Percentiles rank a stretch among this genome's conserved stretches.
Evolutionary conservation across 2,113 vertebrate genomes (phyloP).

Genomic region (Cacatua alba): DNA sequence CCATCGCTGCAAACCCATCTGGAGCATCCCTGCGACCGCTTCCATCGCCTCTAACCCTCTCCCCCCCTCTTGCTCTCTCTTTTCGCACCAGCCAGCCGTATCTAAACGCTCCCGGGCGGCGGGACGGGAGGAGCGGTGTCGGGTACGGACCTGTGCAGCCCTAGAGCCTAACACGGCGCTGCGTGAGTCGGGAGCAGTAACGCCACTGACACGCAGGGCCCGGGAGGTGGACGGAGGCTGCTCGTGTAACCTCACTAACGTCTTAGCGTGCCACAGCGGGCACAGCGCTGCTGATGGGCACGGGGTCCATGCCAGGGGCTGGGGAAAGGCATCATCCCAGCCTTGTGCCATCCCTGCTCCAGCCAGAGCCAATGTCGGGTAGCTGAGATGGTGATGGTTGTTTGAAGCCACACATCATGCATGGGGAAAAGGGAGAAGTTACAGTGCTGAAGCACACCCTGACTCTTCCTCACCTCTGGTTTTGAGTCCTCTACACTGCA

Average conservation of each 20-base stretch:
- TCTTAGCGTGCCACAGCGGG: not conserved
- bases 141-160: conserved; percentile 47
- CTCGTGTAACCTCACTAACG: not conserved
- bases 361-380: not conserved
- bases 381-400: accelerated
- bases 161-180: conserved; percentile 32
- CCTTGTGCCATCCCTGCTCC: not conserved
- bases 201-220: not conserved
- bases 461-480: not conserved
- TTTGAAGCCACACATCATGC: accelerated
- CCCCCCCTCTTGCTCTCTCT: not conserved
- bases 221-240: not conserved
- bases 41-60: not conserved
- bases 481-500: not conserved
- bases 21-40: not conserved
- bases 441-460: accelerated
- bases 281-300: accelerated
- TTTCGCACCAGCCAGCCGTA: conserved; percentile 28
- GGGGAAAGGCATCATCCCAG: not conserved
- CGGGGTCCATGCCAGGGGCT: accelerated
- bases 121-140: conserved; percentile 24
- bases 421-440: not conserved
- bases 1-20: not conserved
- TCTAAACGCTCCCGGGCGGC: not conserved
- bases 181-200: conserved; percentile 57